Evolutionary conservation across 2,797 vertebrate species (phyloP).

Genomic region (Poeciliopsis turneri): DNA sequence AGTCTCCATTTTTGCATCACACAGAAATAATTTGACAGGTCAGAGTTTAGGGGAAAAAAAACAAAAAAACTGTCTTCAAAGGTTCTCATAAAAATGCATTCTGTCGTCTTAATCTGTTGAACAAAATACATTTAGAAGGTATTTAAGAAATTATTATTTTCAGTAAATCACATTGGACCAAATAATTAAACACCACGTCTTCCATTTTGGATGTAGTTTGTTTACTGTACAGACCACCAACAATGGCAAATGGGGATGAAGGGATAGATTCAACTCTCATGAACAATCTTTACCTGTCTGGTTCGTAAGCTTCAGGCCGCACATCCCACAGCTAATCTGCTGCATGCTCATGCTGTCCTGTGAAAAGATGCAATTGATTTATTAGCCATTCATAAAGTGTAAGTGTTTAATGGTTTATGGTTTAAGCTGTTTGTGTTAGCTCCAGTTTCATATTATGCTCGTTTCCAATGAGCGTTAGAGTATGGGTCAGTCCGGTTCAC

Average conservation of each 20-base stretch:
- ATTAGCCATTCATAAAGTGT: background rate
- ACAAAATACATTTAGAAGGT: background rate
- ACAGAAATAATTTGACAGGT: slow-evolving; percentile 2
- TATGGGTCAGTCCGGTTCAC: background rate
- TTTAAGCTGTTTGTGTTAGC: slow-evolving; percentile 1
- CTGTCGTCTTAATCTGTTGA: background rate
- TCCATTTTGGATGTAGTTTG: background rate
- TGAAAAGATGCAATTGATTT: background rate
- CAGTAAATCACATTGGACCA: background rate
- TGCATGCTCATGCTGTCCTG: background rate
- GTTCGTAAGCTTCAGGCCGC: background rate
- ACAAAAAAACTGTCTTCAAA: background rate
- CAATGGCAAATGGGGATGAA: background rate
- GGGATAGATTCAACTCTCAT: background rate
- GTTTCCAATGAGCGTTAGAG: background rate
- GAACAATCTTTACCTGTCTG: background rate
- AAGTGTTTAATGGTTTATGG: background rate
- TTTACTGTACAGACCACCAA: background rate
- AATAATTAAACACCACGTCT: background rate
- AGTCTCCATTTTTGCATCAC: background rate
- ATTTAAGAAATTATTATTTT: background rate
- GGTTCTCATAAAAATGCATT: background rate
- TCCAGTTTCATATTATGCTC: background rate
- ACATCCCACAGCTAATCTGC: background rate
- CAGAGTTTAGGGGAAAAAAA: background rate